These are phyloP conservation scores for Pyrrhia umbra DNA, from an alignment of 2,888 invertebrate genomes.

Conservation along the genomic window DNA sequence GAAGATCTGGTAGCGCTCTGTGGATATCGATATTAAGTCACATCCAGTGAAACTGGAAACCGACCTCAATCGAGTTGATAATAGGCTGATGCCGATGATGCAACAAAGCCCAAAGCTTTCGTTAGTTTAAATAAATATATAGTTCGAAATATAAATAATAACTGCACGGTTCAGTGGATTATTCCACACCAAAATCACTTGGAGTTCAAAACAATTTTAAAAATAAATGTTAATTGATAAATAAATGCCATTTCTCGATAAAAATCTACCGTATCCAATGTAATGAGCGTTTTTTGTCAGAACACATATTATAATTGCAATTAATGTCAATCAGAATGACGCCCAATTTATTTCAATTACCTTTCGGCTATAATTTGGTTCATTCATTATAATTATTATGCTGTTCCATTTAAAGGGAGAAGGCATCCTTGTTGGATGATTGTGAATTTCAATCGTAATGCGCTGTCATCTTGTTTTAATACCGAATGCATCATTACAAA, in stretches of 20 bases:
- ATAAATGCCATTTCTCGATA: constrained; percentile 37
- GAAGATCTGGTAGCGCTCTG: no score
- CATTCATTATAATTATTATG: constrained; percentile 48
- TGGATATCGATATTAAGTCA: no score
- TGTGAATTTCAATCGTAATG: constrained; percentile 34
- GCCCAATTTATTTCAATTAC: constrained; percentile 53
- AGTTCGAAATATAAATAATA: no score
- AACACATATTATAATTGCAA: constrained; percentile 43
- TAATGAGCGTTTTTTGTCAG: constrained; percentile 33
- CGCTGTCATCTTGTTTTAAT: constrained; percentile 21
- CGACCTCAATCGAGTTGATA: not conserved
- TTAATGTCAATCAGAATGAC: constrained; percentile 48
- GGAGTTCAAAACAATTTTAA: not conserved
- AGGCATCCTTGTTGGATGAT: constrained; percentile 36
- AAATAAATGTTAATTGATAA: constrained; percentile 32
- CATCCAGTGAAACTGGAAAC: not conserved
- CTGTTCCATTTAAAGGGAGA: constrained; percentile 24
- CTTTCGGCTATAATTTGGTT: constrained; percentile 38
- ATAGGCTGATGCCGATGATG: not conserved
- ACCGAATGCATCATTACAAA: constrained; percentile 17
- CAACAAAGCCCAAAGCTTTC: not conserved
- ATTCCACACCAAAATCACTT: not conserved
- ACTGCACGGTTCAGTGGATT: not conserved
- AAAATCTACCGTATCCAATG: constrained; percentile 29
- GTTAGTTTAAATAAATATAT: not conserved